These are phyloP conservation scores for Crocidura indochinensis DNA, from an alignment of 2,797 vertebrate species.

Conservation along the genomic window DNA sequence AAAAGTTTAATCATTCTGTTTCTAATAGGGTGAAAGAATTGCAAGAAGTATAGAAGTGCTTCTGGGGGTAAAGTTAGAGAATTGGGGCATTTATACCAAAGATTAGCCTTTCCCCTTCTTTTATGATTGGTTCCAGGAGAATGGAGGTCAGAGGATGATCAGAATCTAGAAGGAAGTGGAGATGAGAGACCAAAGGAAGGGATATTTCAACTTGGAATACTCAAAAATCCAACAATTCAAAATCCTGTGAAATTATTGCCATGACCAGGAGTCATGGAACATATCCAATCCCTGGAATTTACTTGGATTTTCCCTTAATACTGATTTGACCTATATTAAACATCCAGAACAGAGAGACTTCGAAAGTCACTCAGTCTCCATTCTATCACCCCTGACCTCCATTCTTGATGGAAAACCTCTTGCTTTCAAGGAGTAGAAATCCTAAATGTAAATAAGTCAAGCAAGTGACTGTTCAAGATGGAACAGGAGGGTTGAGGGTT, in stretches of 20 bases:
- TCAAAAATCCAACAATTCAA: no score
- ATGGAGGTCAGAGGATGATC: neutral
- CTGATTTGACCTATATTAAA: neutral
- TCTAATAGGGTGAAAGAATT: conserved; percentile 39
- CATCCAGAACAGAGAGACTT: neutral
- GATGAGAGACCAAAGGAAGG: neutral
- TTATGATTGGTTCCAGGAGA: conserved; percentile 7
- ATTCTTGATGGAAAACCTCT: neutral
- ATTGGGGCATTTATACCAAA: neutral
- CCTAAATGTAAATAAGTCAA: neutral
- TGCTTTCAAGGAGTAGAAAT: conserved; percentile 21
- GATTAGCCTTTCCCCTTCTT: neutral
- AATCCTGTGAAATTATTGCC: neutral
- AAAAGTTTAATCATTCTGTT: conserved; percentile 63
- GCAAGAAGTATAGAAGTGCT: neutral
- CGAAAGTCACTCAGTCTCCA: neutral
- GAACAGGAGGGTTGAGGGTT: neutral
- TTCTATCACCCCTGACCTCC: neutral
- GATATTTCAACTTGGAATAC: no score
- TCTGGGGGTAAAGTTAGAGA: neutral
- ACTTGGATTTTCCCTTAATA: neutral
- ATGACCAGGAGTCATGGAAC: neutral
- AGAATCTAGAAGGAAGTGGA: neutral
- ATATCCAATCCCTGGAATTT: neutral
- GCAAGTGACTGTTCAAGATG: neutral